Base-by-base conservation (phyloP, 1,140 invertebrate genomes). In the Bombus ignitus region DNA sequence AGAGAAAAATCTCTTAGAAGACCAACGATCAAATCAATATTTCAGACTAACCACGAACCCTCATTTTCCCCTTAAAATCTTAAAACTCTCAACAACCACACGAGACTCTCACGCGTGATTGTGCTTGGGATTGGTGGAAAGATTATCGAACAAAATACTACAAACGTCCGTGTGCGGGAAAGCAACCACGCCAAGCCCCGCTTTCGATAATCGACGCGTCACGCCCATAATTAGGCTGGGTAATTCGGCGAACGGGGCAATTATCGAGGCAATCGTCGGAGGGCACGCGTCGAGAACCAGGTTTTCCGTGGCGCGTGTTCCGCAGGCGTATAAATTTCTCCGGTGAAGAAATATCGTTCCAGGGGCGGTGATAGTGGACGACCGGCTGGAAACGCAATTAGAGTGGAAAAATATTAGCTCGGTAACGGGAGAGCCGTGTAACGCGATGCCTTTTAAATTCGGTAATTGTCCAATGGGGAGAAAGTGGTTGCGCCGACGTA, bases 381-480 rank as follows among this genome's bases (percentile, higher is more conserved):
- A 22, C 35, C 76, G 77, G 15, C 73, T 22, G 59, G 53, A 74
- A 57, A 73, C 86, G 71, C 88, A 88, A 90, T 90, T 90, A 90
- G 89, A 86, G 80, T 88, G 88, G 62, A 90, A 88, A 90, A 90
- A 90, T 90, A 90, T 89, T 90, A 88, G 88, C 88, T 83, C 42
- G 83, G 89, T 90, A 90, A 90, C 73, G 86, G 44, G 88, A 90
- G 88, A 85, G 47, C 82, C 44, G 68, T 59, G 89, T 90, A 90
- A 90, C 83, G 79, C 86, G 89, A 90, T 83, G 86, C 89, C 80
- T 90, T 90, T 90, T 90, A 90, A 90, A 90, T 90, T 90, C 86
- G 88, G 88, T 90, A 88, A 90, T 90, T 88, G 89, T 86, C 80
- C 72, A 35, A 35, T 39, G 76, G 71, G 74, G 65, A 74, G 79